Evolutionary conservation across 2,888 invertebrate genomes (phyloP).

Genomic region (Sesia apiformis): DNA sequence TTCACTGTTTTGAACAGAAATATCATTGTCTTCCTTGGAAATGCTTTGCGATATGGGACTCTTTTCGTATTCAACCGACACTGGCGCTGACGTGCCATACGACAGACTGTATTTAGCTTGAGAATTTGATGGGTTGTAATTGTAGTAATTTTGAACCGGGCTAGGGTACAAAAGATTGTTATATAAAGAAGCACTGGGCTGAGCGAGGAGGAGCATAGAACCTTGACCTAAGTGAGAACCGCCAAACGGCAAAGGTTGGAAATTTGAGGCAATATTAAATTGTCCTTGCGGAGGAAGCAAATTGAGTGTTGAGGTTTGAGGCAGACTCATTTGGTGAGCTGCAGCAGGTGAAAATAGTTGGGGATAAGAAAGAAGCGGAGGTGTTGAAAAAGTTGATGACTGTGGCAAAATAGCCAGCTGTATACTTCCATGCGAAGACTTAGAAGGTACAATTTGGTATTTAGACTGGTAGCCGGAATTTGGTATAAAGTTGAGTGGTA

Average conservation of each 20-base stretch:
- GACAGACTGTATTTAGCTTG: conserved; percentile 48
- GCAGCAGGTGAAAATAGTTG: conserved; percentile 31
- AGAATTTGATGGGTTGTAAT: conserved; percentile 48
- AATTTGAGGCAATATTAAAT: conserved; percentile 35
- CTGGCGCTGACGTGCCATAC: conserved; percentile 26
- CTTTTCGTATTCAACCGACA: conserved; percentile 48
- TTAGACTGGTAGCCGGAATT: conserved; percentile 61
- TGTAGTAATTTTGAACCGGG: conserved; percentile 48
- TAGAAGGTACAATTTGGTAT: conserved; percentile 54
- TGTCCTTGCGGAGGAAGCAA: conserved; percentile 32
- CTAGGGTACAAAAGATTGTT: conserved; percentile 44
- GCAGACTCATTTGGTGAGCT: conserved; percentile 22
- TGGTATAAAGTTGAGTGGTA: conserved; percentile 53
- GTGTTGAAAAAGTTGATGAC: conserved; percentile 29
- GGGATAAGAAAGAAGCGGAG: conserved; percentile 34
- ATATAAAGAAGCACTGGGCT: conserved; percentile 45
- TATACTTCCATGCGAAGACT: conserved; percentile 39
- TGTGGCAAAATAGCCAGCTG: conserved; percentile 53
- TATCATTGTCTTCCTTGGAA: conserved; percentile 55
- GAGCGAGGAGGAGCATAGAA: conserved; percentile 52
- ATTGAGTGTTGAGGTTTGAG: conserved; percentile 26
- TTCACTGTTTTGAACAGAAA: conserved; percentile 36
- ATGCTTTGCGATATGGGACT: conserved; percentile 30
- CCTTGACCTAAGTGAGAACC: conserved; percentile 46
- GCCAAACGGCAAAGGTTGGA: conserved; percentile 33